These are phyloP conservation scores for Sebastes variabilis DNA, from an alignment of 2,797 vertebrate species.

Conservation along the genomic window DNA sequence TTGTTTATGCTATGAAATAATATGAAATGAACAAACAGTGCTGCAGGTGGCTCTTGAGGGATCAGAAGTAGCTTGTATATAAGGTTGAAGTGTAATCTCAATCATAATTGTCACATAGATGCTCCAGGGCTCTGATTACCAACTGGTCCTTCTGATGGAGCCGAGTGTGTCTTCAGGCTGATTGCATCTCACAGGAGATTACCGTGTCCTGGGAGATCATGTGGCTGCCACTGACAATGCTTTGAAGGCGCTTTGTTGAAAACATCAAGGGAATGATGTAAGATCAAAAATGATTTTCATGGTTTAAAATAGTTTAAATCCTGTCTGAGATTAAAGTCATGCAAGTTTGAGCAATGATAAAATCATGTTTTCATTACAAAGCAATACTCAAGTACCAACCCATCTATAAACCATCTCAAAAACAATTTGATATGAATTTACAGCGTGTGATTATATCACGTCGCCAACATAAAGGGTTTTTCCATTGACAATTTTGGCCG, in stretches of 20 bases:
- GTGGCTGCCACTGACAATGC: conserved; percentile 19
- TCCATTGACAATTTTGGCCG: too few species aligned
- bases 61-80: conserved; percentile 14
- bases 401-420: not conserved
- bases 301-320: conserved; percentile 21
- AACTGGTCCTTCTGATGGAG: conserved; percentile 55
- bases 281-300: conserved; percentile 15
- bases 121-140: conserved; percentile 61
- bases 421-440: not conserved
- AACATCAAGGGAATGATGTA: conserved; percentile 19
- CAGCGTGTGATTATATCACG: not conserved
- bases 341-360: not conserved
- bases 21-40: conserved; percentile 21
- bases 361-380: not conserved
- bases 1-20: conserved; percentile 45
- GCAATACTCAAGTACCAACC: not conserved
- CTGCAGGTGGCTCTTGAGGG: conserved; percentile 2
- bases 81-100: conserved; percentile 42
- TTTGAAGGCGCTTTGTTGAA: conserved; percentile 39
- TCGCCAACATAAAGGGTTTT: too few species aligned
- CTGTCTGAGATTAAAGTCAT: conserved; percentile 4
- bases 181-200: conserved; percentile 62
- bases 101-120: conserved; percentile 52
- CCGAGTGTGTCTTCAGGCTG: conserved; percentile 49
- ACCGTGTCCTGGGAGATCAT: conserved; percentile 49